These are phyloP conservation scores for Smutsia temminckii DNA, from an alignment of 2,797 vertebrate species.

Conservation along the genomic window DNA sequence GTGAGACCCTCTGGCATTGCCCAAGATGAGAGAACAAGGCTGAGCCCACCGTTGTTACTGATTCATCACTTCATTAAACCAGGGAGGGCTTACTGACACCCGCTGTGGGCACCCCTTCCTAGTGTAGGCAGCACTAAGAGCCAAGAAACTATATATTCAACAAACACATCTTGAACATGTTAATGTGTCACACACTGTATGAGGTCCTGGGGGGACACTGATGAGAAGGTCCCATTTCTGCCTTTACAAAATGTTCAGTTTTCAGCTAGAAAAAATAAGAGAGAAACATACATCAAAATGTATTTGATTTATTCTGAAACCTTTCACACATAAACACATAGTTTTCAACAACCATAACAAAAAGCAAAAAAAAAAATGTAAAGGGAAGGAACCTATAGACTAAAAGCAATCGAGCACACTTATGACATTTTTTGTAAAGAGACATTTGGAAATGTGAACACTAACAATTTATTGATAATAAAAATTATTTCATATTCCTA, in stretches of 20 bases:
- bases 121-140: neutral
- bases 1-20: neutral
- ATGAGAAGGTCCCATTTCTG: neutral
- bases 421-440: constrained; percentile 5
- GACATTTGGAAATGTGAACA: neutral
- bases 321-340: neutral
- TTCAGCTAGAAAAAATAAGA: neutral
- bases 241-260: neutral
- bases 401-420: constrained; percentile 20
- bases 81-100: neutral
- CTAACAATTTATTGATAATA: neutral
- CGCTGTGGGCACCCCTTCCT: neutral
- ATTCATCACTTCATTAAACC: neutral
- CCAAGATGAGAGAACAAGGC: neutral
- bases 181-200: neutral
- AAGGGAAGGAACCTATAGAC: neutral
- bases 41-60: neutral
- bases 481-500: too few relatives aligned
- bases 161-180: neutral
- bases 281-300: neutral
- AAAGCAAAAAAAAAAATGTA: neutral
- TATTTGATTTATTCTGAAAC: neutral
- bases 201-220: neutral
- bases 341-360: neutral
- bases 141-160: neutral